Evolutionary conservation across 2,113 vertebrate genomes (phyloP).

Genomic region (Bubo bubo): DNA sequence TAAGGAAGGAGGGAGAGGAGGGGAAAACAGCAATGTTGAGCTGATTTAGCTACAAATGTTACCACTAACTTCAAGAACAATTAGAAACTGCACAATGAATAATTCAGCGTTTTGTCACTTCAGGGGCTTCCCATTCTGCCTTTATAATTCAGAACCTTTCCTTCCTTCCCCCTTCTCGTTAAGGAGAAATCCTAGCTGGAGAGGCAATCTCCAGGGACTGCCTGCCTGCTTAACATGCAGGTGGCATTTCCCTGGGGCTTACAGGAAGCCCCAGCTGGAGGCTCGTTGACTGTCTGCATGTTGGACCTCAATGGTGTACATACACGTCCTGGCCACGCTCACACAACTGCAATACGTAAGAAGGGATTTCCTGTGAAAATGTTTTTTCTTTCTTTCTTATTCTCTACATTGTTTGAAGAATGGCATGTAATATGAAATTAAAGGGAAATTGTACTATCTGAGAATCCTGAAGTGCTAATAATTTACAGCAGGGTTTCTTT

Average conservation of each 20-base stretch:
- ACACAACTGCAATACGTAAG: fast-evolving
- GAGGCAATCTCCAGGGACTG: background rate
- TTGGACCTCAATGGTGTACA: background rate
- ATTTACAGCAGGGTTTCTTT: background rate
- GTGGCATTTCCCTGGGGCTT: slow-evolving; percentile 44
- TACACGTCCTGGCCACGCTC: fast-evolving
- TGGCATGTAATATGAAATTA: background rate
- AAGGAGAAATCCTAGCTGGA: background rate
- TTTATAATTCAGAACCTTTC: slow-evolving; percentile 20
- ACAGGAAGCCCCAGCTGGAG: slow-evolving; percentile 31
- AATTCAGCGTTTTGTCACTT: slow-evolving; percentile 82
- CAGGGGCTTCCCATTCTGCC: slow-evolving; percentile 67
- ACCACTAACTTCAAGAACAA: slow-evolving; percentile 25
- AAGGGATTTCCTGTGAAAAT: slow-evolving; percentile 48
- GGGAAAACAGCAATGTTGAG: background rate
- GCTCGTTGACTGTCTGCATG: background rate
- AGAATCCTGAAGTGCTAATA: background rate
- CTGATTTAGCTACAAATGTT: slow-evolving; percentile 5
- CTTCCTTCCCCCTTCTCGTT: background rate
- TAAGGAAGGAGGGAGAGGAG: background rate
- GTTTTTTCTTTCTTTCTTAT: background rate
- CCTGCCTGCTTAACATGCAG: slow-evolving; percentile 64
- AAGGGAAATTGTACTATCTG: background rate
- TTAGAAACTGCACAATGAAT: slow-evolving; percentile 72
- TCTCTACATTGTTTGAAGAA: background rate